phyloP scores from a whole-genome alignment of 2,797 vertebrate species.

The Thamnophis elegans region DNA sequence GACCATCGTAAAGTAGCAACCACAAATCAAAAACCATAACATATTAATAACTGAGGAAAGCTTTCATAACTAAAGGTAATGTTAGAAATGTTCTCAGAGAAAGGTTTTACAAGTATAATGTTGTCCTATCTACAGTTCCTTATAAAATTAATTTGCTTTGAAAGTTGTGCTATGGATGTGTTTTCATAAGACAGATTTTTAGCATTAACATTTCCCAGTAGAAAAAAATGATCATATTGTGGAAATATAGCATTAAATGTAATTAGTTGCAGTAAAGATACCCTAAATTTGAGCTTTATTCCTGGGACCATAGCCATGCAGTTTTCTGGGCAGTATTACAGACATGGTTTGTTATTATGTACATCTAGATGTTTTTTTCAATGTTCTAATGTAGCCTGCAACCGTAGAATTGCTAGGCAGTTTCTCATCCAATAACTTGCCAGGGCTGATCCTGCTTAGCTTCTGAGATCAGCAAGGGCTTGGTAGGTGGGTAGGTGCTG shows the following conservation, averaged over 20 bases:
- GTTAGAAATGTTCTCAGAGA: background rate
- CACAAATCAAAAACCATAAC: background rate
- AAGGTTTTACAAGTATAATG: background rate
- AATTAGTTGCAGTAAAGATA: background rate
- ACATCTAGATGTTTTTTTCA: background rate
- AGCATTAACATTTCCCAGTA: background rate
- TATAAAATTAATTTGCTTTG: background rate
- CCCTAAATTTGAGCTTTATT: background rate
- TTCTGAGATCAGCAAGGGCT: background rate
- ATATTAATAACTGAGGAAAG: background rate
- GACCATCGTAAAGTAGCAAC: background rate
- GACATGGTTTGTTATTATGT: background rate
- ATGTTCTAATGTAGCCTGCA: background rate
- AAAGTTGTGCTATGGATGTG: background rate
- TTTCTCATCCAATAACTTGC: background rate
- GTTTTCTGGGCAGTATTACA: background rate
- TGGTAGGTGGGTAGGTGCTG: background rate
- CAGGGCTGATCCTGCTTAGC: background rate
- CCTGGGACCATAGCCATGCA: background rate
- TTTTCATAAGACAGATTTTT: background rate
- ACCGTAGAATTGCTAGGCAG: background rate
- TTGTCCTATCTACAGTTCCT: background rate
- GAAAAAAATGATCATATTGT: background rate
- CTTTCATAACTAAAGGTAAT: background rate
- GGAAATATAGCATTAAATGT: background rate